A percentile compares a stretch with the other conserved stretches of the same genome.
Conservation (phyloP, 35 echinoderm and acorn worm species). For the Anneissia japonica region DNA sequence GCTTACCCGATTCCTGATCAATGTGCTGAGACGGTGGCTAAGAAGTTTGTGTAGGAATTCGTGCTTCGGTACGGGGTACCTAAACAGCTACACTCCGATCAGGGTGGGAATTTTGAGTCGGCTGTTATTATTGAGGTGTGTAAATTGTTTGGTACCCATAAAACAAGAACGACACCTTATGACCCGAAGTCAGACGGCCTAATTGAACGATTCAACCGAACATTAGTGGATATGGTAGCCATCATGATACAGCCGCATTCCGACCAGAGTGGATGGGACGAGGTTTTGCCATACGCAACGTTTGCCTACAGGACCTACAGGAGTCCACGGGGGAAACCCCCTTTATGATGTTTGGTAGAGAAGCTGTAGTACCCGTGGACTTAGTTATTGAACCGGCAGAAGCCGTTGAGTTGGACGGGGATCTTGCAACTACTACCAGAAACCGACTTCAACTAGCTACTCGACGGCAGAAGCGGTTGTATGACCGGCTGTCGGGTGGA, state of each 20-base stretch:
- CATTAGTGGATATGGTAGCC: not conserved
- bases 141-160: not conserved
- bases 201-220: not conserved
- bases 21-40: constrained; percentile 13
- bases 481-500: constrained; percentile 5
- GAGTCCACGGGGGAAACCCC: constrained; percentile 53
- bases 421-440: not conserved
- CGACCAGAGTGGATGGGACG: constrained; percentile 47
- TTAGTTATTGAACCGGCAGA: constrained; percentile 27
- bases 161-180: constrained; percentile 33
- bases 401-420: too few relatives aligned
- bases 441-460: not conserved
- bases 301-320: constrained; percentile 55
- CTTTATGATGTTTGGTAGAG: constrained; percentile 49
- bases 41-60: constrained; percentile 11
- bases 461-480: not conserved
- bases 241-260: constrained; percentile 10
- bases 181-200: constrained; percentile 8
- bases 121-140: constrained; percentile 7
- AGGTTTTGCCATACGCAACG: constrained; percentile 11
- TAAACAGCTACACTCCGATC: constrained; percentile 11
- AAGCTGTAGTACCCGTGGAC: constrained; percentile 24
- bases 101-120: constrained; percentile 27
- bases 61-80: constrained; percentile 18
- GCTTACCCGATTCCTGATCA: constrained; percentile 29